phyloP scores from a whole-genome alignment of 2,797 vertebrate genomes.

The Telmatherina bonti region DNA sequence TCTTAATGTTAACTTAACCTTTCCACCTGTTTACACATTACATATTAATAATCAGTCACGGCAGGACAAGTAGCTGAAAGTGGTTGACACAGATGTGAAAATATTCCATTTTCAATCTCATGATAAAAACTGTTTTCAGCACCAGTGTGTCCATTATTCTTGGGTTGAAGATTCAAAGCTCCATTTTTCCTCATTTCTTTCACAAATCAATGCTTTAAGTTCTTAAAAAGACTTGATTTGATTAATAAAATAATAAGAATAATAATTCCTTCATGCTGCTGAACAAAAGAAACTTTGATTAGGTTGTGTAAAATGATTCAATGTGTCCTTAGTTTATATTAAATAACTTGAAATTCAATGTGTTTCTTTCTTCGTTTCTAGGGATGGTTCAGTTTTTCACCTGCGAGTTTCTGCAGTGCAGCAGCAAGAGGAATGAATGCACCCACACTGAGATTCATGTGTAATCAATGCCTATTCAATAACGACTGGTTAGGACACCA shows the following conservation, averaged over 20 bases:
- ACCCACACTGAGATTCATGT: no score
- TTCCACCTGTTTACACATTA: neutral
- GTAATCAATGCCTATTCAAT: no score
- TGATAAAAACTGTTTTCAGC: neutral
- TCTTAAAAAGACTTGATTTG: neutral
- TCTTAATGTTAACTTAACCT: neutral
- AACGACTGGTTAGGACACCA: no score
- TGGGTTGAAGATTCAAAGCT: neutral
- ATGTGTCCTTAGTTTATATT: no score
- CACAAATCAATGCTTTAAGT: neutral
- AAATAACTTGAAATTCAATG: no score
- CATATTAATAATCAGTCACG: neutral
- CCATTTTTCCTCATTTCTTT: neutral
- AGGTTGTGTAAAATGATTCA: neutral
- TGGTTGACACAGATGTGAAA: neutral
- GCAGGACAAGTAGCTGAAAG: neutral
- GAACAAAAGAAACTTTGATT: neutral
- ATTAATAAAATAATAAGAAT: neutral
- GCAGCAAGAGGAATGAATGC: no score
- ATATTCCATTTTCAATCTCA: neutral
- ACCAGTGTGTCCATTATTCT: neutral
- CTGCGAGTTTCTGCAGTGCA: no score
- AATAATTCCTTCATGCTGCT: neutral
- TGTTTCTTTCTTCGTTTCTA: no score
- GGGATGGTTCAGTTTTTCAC: no score